phyloP scores from a whole-genome alignment of 2,113 vertebrate species.

The Steatornis caripensis region DNA sequence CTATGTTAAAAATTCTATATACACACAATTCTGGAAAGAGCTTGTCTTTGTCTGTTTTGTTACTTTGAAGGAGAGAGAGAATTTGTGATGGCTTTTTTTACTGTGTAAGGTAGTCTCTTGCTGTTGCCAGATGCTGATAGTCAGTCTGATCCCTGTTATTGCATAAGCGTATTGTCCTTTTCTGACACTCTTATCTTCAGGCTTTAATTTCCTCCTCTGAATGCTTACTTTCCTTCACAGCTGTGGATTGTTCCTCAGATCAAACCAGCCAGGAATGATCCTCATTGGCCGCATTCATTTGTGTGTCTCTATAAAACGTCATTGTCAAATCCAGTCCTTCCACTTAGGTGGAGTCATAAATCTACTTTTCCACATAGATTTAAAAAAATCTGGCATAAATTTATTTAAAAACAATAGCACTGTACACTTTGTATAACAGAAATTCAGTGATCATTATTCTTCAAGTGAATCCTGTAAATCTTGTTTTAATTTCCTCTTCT shows the following conservation, averaged over 20 bases:
- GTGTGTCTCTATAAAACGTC: not conserved
- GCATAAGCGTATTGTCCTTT: not conserved
- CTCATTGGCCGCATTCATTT: not conserved
- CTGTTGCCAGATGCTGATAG: not conserved
- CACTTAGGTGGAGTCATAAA: not conserved
- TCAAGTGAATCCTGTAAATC: not conserved
- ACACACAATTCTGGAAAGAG: slow-evolving; percentile 51
- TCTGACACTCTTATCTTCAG: not conserved
- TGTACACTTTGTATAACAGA: not conserved
- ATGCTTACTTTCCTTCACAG: not conserved
- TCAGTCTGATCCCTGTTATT: not conserved
- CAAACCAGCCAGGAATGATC: not conserved
- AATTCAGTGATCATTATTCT: not conserved
- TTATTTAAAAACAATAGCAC: not conserved
- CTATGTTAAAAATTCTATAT: slow-evolving; percentile 56
- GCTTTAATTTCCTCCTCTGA: not conserved
- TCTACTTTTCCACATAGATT: not conserved
- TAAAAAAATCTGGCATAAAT: not conserved
- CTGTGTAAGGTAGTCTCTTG: not conserved
- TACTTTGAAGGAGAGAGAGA: slow-evolving; percentile 32
- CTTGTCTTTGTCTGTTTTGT: slow-evolving; percentile 65
- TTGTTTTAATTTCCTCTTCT: not conserved
- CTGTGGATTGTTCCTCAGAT: not conserved
- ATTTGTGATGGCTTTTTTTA: slow-evolving; percentile 34
- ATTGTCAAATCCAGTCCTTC: not conserved